These are phyloP conservation scores for Paracentrotus lividus DNA, from an alignment of 53 echinoderm and acorn worm species.

Conservation along the genomic window DNA sequence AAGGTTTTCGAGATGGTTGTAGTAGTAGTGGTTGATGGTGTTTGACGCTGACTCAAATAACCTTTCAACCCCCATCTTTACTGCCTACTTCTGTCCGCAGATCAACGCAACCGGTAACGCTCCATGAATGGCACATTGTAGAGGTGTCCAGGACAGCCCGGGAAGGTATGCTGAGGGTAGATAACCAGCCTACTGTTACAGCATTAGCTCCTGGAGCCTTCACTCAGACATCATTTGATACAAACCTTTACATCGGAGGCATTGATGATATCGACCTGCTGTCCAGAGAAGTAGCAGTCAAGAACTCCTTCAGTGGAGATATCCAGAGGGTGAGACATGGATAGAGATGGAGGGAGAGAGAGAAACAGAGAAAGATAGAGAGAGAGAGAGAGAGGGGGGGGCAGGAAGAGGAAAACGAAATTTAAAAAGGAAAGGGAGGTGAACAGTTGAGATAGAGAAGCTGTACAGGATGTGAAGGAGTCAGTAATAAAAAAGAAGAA, in stretches of 20 bases:
- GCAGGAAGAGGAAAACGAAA: background rate
- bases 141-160: constrained; percentile 87
- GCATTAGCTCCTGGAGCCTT: constrained; percentile 91
- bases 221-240: constrained; percentile 90
- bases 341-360: too few relatives aligned
- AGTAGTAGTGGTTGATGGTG: too few relatives aligned
- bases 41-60: too few relatives aligned
- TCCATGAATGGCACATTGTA: constrained; percentile 91
- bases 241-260: constrained; percentile 91
- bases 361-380: background rate
- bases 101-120: constrained; percentile 79
- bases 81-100: constrained; percentile 52
- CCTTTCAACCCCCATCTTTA: background rate
- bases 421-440: background rate
- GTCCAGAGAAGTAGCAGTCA: constrained; percentile 80
- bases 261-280: constrained; percentile 83
- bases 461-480: background rate
- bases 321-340: constrained; percentile 88
- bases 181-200: constrained; percentile 79
- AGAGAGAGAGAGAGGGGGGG: background rate
- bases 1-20: too few relatives aligned
- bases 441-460: background rate
- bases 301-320: constrained; percentile 90
- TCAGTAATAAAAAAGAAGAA: background rate
- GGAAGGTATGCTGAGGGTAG: constrained; percentile 88